A percentile compares a stretch with the other conserved stretches of the same genome.
phyloP scores from a whole-genome alignment of 2,888 invertebrate species.

The Cartodere bifasciata region DNA sequence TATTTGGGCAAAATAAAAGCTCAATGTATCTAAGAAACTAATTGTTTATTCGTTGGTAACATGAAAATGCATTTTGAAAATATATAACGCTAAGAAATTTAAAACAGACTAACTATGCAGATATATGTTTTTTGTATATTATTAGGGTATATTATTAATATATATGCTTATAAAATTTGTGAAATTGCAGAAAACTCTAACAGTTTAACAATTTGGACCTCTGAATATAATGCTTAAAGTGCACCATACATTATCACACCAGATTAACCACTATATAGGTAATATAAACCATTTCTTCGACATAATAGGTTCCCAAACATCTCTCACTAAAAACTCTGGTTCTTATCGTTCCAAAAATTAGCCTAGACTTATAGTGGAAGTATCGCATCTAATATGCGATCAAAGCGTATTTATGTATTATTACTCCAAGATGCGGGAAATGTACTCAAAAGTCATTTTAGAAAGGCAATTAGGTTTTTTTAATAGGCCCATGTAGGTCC shows the following conservation, averaged over 20 bases:
- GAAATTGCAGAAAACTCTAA: conserved; percentile 38
- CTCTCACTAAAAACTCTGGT: no score
- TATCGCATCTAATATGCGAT: no score
- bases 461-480: no score
- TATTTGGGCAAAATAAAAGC: conserved; percentile 4
- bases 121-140: conserved; percentile 29
- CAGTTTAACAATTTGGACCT: conserved; percentile 38
- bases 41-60: conserved; percentile 37
- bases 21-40: conserved; percentile 31
- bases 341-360: no score
- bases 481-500: no score
- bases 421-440: no score
- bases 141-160: conserved; percentile 31
- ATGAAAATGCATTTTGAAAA: conserved; percentile 36
- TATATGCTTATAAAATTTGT: conserved; percentile 37
- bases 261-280: conserved; percentile 29
- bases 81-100: conserved; percentile 32
- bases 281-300: no score
- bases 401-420: no score
- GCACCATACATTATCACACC: conserved; percentile 37
- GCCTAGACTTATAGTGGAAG: no score
- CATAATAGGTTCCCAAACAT: not conserved
- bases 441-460: no score
- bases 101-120: conserved; percentile 33
- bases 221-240: conserved; percentile 33